Evolutionary conservation across 2,113 vertebrate genomes (phyloP), one percentile per base, ranked within the genome.

Genomic region (Odontesthes bonariensis): DNA sequence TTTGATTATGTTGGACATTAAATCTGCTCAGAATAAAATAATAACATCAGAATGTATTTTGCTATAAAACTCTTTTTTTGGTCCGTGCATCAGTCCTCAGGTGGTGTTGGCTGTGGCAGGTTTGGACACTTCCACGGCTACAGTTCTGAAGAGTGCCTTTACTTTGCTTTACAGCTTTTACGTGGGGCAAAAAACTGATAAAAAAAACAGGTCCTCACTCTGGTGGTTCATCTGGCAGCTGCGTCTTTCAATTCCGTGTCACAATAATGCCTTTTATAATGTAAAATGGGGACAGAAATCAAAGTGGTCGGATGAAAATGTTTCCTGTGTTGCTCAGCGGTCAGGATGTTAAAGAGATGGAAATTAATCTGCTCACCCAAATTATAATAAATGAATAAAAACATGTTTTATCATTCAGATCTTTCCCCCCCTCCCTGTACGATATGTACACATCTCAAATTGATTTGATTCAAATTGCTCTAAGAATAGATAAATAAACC

Each of bases 251-350:
- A 23, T 32, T n/a, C 40, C 38, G 32, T 49, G 10, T 17, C 62
- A 22, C 27, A 47, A 38, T n/a, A 47, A 19, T 0, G 20, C 17
- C n/a, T 46, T 42, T 66, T 53, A 1, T 44, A 51, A 77, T 73
- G 38, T 44, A 42, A 56, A 80, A 62, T 3, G 0, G 59, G 61
- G 54, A 63, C 40, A 69, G 59, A 73, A 77, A 78, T 78, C 46
- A 69, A 66, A 44, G 57, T 63, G 56, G 10, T 12, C n/a, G 6
- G 20, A 54, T 69, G 2, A 65, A 66, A 3, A 51, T 51, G 13
- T 38, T 0, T 6, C 19, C 11, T 52, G 38, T 20, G 46, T 40
- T 20, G 35, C 33, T 38, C 49, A 14, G 33, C 12, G 31, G 47
- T 6, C 6, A 14, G 35, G 11, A 46, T 12, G 7, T 14, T 55